A percentile compares a stretch with the other conserved stretches of the same genome.
These are phyloP conservation scores for Limnephilus lunatus DNA, from an alignment of 2,888 invertebrate species.

Conservation along the genomic window DNA sequence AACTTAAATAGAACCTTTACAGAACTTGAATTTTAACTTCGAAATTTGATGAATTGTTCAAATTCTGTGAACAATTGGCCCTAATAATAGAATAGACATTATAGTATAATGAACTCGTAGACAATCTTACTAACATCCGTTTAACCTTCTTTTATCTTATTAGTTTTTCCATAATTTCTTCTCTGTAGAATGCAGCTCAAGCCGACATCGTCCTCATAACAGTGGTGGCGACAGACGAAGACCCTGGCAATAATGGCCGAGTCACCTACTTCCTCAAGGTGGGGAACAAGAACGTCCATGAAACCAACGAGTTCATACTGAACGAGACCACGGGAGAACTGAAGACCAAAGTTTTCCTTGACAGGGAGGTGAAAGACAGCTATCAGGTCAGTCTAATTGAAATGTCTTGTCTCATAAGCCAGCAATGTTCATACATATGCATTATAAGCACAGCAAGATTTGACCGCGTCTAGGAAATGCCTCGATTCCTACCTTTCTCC, in stretches of 20 bases:
- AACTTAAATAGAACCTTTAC: too few relatives aligned
- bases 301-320: conserved; percentile 90
- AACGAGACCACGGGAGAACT: conserved; percentile 88
- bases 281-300: conserved; percentile 85
- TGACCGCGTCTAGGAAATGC: too few relatives aligned
- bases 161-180: background rate
- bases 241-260: conserved; percentile 89
- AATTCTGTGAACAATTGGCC: too few relatives aligned
- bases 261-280: conserved; percentile 91
- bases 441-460: too few relatives aligned
- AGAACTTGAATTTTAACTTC: too few relatives aligned
- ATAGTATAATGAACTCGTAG: too few relatives aligned
- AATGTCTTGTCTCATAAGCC: background rate
- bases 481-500: too few relatives aligned
- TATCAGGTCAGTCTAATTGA: conserved; percentile 71
- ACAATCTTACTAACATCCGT: background rate
- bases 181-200: conserved; percentile 82
- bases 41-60: too few relatives aligned
- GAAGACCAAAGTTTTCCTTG: conserved; percentile 86
- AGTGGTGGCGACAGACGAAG: conserved; percentile 89
- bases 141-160: conserved; percentile 65
- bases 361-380: conserved; percentile 81
- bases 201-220: conserved; percentile 87
- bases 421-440: background rate
- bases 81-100: too few relatives aligned